A percentile compares a stretch with the other conserved stretches of the same genome.
Conservation (phyloP, 2,113 vertebrate species). For the Colaptes auratus region DNA sequence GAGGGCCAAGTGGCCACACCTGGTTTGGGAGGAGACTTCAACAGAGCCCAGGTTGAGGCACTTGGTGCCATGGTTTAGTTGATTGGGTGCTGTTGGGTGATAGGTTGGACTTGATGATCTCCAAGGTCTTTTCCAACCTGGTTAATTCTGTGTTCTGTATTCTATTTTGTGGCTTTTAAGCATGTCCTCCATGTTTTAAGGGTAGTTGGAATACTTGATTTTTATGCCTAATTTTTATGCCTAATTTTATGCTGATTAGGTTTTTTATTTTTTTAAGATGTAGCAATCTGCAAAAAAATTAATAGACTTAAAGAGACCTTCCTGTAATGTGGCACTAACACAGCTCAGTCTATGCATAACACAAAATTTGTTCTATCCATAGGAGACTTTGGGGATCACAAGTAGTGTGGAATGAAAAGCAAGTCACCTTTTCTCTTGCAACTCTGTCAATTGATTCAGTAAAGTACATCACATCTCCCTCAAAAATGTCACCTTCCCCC, state of each 20-base stretch:
- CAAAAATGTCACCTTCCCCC: background rate
- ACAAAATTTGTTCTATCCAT: fast-evolving
- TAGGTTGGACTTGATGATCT: too few species aligned
- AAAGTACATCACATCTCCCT: background rate
- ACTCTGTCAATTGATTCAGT: background rate
- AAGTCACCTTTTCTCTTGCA: background rate
- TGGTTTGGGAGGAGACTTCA: too few species aligned
- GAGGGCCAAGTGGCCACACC: too few species aligned
- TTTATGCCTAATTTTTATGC: background rate
- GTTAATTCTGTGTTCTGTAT: too few species aligned
- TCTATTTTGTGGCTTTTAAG: background rate
- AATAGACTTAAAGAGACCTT: background rate
- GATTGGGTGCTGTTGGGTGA: too few species aligned
- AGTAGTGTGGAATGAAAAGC: background rate
- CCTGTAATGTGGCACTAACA: background rate
- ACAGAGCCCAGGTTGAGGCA: too few species aligned
- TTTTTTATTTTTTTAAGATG: background rate
- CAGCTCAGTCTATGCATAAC: background rate
- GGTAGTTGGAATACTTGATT: background rate
- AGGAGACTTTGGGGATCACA: background rate
- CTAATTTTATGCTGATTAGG: background rate
- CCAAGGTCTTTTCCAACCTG: too few species aligned
- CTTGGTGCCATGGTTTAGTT: too few species aligned
- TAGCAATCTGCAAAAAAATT: background rate
- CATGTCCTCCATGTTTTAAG: background rate